Percentiles rank a stretch among this genome's conserved stretches.
phyloP scores from a whole-genome alignment of 1,140 invertebrate species.

The Nymphalis io region DNA sequence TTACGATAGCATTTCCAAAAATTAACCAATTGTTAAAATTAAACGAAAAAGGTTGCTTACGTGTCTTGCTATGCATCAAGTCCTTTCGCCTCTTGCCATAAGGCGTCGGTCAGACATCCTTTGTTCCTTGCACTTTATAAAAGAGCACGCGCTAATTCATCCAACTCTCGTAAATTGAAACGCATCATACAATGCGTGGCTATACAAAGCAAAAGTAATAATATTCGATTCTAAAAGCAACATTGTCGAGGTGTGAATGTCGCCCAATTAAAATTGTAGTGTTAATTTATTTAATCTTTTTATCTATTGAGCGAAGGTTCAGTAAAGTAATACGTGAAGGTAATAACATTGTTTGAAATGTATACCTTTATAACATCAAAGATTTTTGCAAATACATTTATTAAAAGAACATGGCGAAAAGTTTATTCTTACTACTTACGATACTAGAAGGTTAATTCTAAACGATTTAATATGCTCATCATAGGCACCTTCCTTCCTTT shows the following conservation, averaged over 20 bases:
- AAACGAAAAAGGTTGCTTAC: constrained; percentile 21
- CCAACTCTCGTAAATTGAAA: constrained; percentile 26
- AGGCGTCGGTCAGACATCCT: constrained; percentile 47
- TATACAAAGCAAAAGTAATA: constrained; percentile 20
- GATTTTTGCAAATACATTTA: neutral
- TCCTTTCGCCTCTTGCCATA: constrained; percentile 42
- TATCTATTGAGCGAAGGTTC: neutral
- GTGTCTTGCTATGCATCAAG: constrained; percentile 27
- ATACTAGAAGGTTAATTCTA: too few relatives aligned
- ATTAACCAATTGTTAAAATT: neutral
- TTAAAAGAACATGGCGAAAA: too few relatives aligned
- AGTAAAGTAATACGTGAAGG: constrained; percentile 1
- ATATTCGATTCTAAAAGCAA: constrained; percentile 29
- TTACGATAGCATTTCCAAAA: neutral
- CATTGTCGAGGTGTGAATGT: constrained; percentile 27
- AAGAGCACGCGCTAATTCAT: constrained; percentile 38
- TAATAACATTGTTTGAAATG: neutral
- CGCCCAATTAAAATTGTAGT: constrained; percentile 18
- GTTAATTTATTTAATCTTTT: constrained; percentile 10
- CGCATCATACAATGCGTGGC: constrained; percentile 35
- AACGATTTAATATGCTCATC: too few relatives aligned
- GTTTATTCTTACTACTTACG: too few relatives aligned
- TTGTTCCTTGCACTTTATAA: constrained; percentile 37
- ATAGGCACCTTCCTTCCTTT: too few relatives aligned
- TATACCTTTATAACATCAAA: neutral